Base-by-base conservation (phyloP, 1,140 invertebrate genomes). In the Phymorhynchus buccinoides region DNA sequence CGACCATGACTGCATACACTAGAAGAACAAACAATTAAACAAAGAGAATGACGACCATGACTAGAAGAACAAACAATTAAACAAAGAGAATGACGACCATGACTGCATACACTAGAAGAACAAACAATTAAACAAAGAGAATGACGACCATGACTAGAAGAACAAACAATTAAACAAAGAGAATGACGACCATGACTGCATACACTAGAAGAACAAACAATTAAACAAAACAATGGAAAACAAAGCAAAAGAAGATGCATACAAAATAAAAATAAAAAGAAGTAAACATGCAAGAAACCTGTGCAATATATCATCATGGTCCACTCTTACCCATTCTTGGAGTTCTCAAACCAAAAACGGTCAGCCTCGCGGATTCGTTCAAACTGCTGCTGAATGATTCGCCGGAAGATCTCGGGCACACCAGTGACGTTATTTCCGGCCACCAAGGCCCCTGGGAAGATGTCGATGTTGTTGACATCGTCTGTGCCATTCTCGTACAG, bases 261-360 rank as follows among this genome's bases (percentile, higher is more conserved):
- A 48, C 44, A 48, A n/a, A n/a, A 48, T 18, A 48, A 48, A 18
- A 48, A 48, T 6, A 48, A 48, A 18, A 48, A 48, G 44, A 48
- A 48, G 18, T 48, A 48, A 6, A 48, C 18, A 9, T 18, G 18
- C 44, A 48, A 6, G 18, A 9, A 73, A 73, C n/a, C 27, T 73
- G 6, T 73, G 6, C 35, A 6, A 73, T 27, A 9, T 9, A 73
- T 12, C 68, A 73, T 6, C 68, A 37, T 73, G n/a, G 68, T n/a
- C n/a, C n/a, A 73, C 7, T 83, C 87, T 88, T 86, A 90, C 89
- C 86, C 86, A 42, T 87, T 89, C 22, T 88, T 95, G 81, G 95
- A 95, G 92, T 99, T 99, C 94, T 99, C 98, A 91, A 99, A 99
- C 99, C 99, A 99, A 91, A 99, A 99, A 84, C 99, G 94, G 93